Percentiles rank a stretch among this genome's conserved stretches.
Conservation (phyloP, 2,888 invertebrate genomes). For the Eupithecia vulgata region DNA sequence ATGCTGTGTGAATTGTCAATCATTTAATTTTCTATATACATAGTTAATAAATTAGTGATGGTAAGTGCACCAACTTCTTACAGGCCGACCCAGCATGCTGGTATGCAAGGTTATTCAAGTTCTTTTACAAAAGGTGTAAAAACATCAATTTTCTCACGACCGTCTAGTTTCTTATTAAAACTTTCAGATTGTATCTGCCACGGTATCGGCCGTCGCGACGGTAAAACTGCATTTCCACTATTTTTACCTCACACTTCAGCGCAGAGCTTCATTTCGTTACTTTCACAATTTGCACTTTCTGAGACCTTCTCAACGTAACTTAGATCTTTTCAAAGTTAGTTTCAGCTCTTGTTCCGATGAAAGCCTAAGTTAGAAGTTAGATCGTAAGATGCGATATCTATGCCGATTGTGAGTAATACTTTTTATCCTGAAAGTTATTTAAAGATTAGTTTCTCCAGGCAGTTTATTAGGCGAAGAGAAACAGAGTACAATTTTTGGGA, state of each 20-base stretch:
- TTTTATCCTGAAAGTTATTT: background rate
- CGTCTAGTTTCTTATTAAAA: conserved; percentile 23
- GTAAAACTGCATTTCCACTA: conserved; percentile 17
- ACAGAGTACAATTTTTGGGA: too few species aligned
- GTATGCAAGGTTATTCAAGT: background rate
- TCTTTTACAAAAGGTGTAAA: conserved; percentile 3
- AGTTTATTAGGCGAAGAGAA: background rate
- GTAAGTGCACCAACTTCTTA: too few species aligned
- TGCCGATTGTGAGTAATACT: background rate
- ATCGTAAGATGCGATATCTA: background rate
- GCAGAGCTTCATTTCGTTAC: conserved; percentile 4
- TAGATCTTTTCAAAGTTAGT: conserved; percentile 7
- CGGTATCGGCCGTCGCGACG: background rate
- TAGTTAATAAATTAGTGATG: too few species aligned
- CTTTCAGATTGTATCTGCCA: conserved; percentile 26
- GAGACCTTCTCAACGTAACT: conserved; percentile 3
- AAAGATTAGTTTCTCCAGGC: background rate
- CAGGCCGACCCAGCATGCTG: too few species aligned
- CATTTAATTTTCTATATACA: too few species aligned
- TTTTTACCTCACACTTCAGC: background rate
- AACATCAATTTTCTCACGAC: background rate
- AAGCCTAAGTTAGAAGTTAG: background rate
- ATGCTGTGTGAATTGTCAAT: too few species aligned
- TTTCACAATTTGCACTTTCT: conserved; percentile 13
- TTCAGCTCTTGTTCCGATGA: background rate